Evolutionary conservation across 2,888 invertebrate genomes (phyloP).

Genomic region (Caenorhabditis sp.): DNA sequence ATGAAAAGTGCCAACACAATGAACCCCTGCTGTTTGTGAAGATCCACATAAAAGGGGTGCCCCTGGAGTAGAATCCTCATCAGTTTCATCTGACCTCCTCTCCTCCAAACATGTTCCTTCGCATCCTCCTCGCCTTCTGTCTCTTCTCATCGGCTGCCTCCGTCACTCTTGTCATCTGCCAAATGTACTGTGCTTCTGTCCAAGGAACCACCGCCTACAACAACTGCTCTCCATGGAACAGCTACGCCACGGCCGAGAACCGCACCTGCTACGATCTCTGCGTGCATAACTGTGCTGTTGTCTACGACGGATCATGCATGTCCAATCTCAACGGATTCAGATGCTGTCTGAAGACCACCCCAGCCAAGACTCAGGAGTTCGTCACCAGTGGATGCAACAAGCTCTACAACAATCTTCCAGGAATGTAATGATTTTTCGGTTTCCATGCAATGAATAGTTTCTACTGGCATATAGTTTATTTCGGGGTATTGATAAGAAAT

Average conservation of each 20-base stretch:
- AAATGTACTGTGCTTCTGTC: constrained; percentile 4
- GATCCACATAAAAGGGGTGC: neutral
- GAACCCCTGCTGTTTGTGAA: too few species aligned
- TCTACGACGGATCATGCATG: constrained; percentile 7
- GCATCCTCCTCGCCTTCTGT: neutral
- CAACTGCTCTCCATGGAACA: constrained; percentile 10
- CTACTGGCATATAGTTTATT: too few species aligned
- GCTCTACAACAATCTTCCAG: constrained; percentile 13
- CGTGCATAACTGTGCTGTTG: constrained; percentile 1
- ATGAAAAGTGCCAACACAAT: too few species aligned
- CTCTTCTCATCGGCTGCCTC: neutral
- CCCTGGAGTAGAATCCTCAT: neutral
- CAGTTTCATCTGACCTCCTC: neutral
- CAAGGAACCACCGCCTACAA: neutral
- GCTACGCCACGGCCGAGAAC: neutral
- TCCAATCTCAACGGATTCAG: neutral
- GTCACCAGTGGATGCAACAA: constrained; percentile 1
- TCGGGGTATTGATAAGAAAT: too few species aligned
- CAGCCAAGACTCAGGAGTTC: neutral
- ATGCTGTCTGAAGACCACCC: neutral
- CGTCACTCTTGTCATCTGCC: neutral
- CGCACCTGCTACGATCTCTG: constrained; percentile 6
- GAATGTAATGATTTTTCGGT: neutral
- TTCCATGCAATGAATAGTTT: too few species aligned
- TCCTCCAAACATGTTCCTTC: neutral